Evolutionary conservation across 2,888 invertebrate species (phyloP).

Genomic region (Archaeoteleia sp.): DNA sequence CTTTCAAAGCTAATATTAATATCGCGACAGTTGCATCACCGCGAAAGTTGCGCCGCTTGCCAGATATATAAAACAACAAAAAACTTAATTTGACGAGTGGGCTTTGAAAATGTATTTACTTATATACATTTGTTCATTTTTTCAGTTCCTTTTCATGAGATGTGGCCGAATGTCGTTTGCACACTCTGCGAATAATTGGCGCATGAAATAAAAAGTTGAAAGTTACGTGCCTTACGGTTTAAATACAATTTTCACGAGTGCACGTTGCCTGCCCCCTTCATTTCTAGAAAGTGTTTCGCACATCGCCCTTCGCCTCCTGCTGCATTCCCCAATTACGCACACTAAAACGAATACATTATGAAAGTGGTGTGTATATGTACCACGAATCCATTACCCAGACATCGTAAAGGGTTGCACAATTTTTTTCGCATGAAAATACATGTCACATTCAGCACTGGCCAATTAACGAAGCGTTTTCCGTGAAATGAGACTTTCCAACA

Average conservation of each 20-base stretch:
- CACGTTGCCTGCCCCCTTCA: constrained; percentile 3
- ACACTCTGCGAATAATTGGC: constrained; percentile 10
- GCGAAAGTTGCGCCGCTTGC: constrained; percentile 3
- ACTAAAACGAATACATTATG: not conserved
- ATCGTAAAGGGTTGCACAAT: constrained; percentile 4
- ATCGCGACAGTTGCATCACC: not conserved
- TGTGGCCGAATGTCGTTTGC: constrained; percentile 3
- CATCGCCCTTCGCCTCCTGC: not conserved
- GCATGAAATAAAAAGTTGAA: constrained; percentile 10
- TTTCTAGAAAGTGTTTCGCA: constrained; percentile 5
- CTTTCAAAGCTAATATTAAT: constrained; percentile 12
- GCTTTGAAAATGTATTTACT: constrained; percentile 12
- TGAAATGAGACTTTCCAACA: constrained; percentile 5
- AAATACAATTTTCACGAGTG: constrained; percentile 12
- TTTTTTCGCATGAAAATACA: constrained; percentile 8
- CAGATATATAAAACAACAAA: not conserved
- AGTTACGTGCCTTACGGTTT: constrained; percentile 8
- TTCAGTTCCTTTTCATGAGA: not conserved
- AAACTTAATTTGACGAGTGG: constrained; percentile 14
- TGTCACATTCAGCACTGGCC: constrained; percentile 6
- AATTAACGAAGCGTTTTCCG: constrained; percentile 12
- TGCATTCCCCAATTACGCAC: not conserved
- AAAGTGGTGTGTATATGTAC: not conserved
- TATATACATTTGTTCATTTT: constrained; percentile 1
- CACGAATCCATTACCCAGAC: constrained; percentile 3